Evolutionary conservation across 2,113 vertebrate genomes (phyloP), one percentile per base, ranked within the genome.

Genomic region (Thryonomys swinderianus): DNA sequence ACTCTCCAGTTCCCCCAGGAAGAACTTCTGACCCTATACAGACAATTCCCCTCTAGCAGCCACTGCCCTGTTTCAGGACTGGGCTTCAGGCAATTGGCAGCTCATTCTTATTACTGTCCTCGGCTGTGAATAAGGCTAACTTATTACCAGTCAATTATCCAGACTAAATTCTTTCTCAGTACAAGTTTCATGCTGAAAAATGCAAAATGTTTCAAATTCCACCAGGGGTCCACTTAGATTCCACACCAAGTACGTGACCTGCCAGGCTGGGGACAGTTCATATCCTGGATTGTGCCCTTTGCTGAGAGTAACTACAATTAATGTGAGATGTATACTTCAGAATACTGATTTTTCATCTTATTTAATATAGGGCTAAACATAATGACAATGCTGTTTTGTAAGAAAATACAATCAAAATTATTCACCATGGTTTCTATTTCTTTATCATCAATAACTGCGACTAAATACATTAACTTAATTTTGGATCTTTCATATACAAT

Each of bases 61-160:
- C 57, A 76, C 73, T 69, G 62, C 85, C 71, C 69, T 89, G 37
- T 18, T 73, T 57, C 64, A 82, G 85, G 74, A 84, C 48, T 14
- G 51, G 37, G 51, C 67, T 95, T 93, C 62, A 81, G 79, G 82
- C 78, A 80, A 37, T 21, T 85, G 61, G 66, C 18, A 81, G 69
- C 85, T 91, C 91, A 92, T 91, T 92, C 83, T 90, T 83, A 89
- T 88, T 92, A 92, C 62, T 51, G 20, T 91, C 78, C 42, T 84
- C 57, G 53, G 80, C 69, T 51, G 84, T 80, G 76, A 94, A 90
- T 76, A 92, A 95, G 74, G 69, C 93, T 95, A 93, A 85, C 14
- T 45, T 93, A 74, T 82, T 97, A 66, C 53, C 27, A 85, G 57
- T 90, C 88, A 94, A 81, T 96, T 97, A 93, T 67, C 83, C 66